phyloP scores from a whole-genome alignment of 2,797 vertebrate genomes.

The Lophius americanus region DNA sequence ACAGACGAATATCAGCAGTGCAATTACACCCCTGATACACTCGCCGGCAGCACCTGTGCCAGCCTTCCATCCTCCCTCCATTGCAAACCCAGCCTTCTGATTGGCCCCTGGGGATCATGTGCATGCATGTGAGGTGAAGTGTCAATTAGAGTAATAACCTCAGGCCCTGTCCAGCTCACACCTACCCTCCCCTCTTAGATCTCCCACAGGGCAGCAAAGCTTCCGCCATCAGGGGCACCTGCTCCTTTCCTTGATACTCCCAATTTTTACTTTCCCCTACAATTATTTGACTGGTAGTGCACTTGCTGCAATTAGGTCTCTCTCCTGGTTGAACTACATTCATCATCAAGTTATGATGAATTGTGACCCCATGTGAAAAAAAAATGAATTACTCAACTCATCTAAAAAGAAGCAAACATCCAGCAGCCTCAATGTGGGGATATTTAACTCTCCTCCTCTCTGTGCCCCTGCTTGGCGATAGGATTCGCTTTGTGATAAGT shows the following conservation, averaged over 20 bases:
- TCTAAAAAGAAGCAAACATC: constrained; percentile 47
- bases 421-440: constrained; percentile 34
- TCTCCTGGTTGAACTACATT: constrained; percentile 50
- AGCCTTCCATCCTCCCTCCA: constrained; percentile 65
- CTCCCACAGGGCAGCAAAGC: constrained; percentile 74
- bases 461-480: constrained; percentile 52
- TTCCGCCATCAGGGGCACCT: constrained; percentile 82
- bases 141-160: constrained; percentile 95
- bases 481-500: constrained; percentile 67
- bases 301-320: constrained; percentile 66
- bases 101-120: constrained; percentile 83
- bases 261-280: constrained; percentile 66
- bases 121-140: constrained; percentile 87
- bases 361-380: constrained; percentile 26
- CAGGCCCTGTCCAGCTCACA: constrained; percentile 84
- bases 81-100: constrained; percentile 76
- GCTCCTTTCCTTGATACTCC: constrained; percentile 71
- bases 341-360: constrained; percentile 52
- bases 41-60: constrained; percentile 84
- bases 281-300: constrained; percentile 67
- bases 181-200: constrained; percentile 68
- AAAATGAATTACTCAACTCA: constrained; percentile 22
- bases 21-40: constrained; percentile 84
- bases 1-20: constrained; percentile 84
- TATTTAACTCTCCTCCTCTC: constrained; percentile 58